Base-by-base conservation (phyloP, 2,797 vertebrate genomes). In the Acanthurus lineatus region DNA sequence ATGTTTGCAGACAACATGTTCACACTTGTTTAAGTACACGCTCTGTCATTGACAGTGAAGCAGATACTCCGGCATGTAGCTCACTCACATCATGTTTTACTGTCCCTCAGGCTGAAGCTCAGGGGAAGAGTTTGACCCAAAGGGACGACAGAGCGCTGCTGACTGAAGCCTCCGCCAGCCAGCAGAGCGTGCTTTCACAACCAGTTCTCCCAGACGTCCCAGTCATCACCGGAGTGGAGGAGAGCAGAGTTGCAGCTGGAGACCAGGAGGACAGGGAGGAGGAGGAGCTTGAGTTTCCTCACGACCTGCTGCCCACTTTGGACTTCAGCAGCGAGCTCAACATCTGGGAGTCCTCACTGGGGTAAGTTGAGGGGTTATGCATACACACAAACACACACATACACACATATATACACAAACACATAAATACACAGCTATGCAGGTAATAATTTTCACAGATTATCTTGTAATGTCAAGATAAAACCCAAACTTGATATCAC, bases 271-370 rank as follows among this genome's bases (percentile, higher is more conserved):
- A 93, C 86, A 89, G 91, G 66, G 94, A 75, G 17, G 95, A 75
- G 51, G 51, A 57, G 10, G 82, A 96, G 83, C 90, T 96, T 0
- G 95, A 95, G 92, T 96, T 96, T 91, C 94, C 96, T 58, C 95
- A 96, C 51, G 96, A 96, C 84, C 88, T 96, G 81, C 93, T 96
- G 60, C 95, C 96, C 79, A 95, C 88, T 88, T 91, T 94, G 72
- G 96, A 96, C 92, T 95, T 96, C 77, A 94, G 94, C 92, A 93
- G 93, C 32, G 96, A 96, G 86, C 68, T 96, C 63, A 93, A 93
- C 89, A 93, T 95, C 89, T 96, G 96, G 96, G 93, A 93, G 89
- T 87, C 92, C 5, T 92, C 95, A 1, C 86, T 96, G 45, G 90
- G 96, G 96, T 96, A 87, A 80, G 93, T 63, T 48, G 5, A 73